Base-by-base conservation (phyloP, 2,113 vertebrate species). In the Ranitomeya imitator region DNA sequence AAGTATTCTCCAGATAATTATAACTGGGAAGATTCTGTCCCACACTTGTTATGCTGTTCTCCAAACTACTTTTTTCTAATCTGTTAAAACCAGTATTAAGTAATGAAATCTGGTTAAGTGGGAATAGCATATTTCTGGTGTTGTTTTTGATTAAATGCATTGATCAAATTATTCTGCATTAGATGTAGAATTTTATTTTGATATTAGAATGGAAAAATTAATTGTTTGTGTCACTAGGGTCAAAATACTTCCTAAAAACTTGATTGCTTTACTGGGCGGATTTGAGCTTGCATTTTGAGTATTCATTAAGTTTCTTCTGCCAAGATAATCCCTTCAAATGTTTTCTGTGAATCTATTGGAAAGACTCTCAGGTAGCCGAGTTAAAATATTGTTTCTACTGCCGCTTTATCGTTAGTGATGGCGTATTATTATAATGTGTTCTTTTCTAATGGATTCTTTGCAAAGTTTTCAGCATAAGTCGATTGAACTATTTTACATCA, bases 221-320 rank as follows among this genome's bases (percentile, higher is more conserved):
- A 96, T 95, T 94, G 92, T 91, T 93, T 93, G 91, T 95, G 95
- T 96, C 93, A 93, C 89, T 90, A 91, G 94, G 95, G 94, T 95
- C 94, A 94, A 91, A 93, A 94, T 93, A 93, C 94, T 95, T 96
- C 93, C 94, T 93, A 94, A 95, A 94, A 95, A 94, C 93, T 82
- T 93, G 85, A 93, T 95, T 95, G 92, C 94, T 96, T 94, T 95
- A 93, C 93, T 92, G 94, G 92, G 92, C 94, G 94, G 94, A 95
- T 95, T 94, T 92, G 91, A 95, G 95, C 96, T 97, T 97, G 95
- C 96, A 97, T 97, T 96, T 95, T 94, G 95, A 96, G 93, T 93
- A 95, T 95, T 95, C 96, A 96, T 97, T 96, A 96, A 95, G 92
- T 94, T 94, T 92, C 0, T 91, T 91, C 90, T 90, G 90, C 83